A percentile compares a stretch with the other conserved stretches of the same genome.
These are phyloP conservation scores for Rhynchonycteris naso DNA, from an alignment of 2,797 vertebrate genomes.

Conservation along the genomic window DNA sequence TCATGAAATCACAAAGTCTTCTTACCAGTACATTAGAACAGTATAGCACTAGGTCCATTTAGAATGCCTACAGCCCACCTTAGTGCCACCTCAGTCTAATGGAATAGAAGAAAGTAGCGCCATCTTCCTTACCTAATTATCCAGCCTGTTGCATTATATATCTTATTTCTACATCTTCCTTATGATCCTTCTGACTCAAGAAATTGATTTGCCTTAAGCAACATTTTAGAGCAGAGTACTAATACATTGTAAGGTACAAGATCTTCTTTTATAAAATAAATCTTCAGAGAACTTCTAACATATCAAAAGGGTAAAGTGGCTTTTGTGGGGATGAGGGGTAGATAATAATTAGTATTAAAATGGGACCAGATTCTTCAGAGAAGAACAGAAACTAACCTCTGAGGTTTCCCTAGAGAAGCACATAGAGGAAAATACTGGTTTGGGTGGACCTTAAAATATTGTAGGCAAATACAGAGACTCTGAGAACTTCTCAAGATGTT, in stretches of 20 bases:
- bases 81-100: background rate
- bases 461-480: background rate
- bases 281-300: slow-evolving; percentile 6
- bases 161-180: background rate
- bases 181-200: background rate
- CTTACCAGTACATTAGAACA: background rate
- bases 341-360: background rate
- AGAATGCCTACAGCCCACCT: background rate
- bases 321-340: background rate
- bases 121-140: background rate
- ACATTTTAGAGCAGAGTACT: background rate
- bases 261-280: background rate
- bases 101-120: background rate
- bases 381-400: background rate
- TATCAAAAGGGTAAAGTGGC: background rate
- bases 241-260: background rate
- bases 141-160: background rate
- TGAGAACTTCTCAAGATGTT: background rate
- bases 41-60: background rate
- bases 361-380: background rate
- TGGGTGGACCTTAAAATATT: background rate
- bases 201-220: background rate
- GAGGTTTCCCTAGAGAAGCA: background rate
- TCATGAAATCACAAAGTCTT: background rate
- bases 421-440: background rate